A percentile compares a stretch with the other conserved stretches of the same genome.
phyloP scores from a whole-genome alignment of 2,797 vertebrate species.

The Triplophysa bombifrons region DNA sequence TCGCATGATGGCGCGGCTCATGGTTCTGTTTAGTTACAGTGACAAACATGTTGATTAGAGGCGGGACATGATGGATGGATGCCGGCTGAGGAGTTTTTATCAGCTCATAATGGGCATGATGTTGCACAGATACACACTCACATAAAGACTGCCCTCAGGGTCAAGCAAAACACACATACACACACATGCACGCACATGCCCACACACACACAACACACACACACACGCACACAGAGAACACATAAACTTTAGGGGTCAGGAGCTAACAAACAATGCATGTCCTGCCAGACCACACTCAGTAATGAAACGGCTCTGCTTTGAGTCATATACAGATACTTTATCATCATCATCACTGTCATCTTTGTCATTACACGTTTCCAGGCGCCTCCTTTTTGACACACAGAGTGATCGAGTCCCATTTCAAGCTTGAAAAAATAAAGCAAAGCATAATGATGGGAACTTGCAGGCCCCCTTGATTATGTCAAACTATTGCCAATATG shows the following conservation, averaged over 20 bases:
- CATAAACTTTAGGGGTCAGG: conserved; percentile 44
- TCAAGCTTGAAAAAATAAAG: conserved; percentile 50
- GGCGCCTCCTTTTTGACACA: conserved; percentile 39
- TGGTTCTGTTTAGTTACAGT: conserved; percentile 84
- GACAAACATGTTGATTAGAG: conserved; percentile 86
- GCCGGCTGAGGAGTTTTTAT: conserved; percentile 86
- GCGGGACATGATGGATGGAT: conserved; percentile 86
- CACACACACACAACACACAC: conserved; percentile 25
- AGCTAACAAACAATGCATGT: conserved; percentile 57
- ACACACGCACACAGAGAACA: conserved; percentile 28
- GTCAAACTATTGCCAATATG: conserved; percentile 53
- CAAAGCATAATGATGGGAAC: conserved; percentile 52
- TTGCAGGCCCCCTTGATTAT: conserved; percentile 56
- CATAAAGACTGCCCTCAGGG: conserved; percentile 48
- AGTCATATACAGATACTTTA: conserved; percentile 83
- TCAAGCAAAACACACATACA: conserved; percentile 26
- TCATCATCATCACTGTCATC: conserved; percentile 72
- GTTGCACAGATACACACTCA: conserved; percentile 73
- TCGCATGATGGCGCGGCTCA: conserved; percentile 75
- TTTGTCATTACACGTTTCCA: conserved; percentile 48
- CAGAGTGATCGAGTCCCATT: conserved; percentile 56
- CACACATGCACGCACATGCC: conserved; percentile 9
- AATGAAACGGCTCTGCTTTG: conserved; percentile 82
- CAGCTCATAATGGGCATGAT: conserved; percentile 89
- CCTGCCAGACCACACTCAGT: conserved; percentile 57